Conservation (phyloP, 2,113 vertebrate genomes). For the Anarrhichthys ocellatus region DNA sequence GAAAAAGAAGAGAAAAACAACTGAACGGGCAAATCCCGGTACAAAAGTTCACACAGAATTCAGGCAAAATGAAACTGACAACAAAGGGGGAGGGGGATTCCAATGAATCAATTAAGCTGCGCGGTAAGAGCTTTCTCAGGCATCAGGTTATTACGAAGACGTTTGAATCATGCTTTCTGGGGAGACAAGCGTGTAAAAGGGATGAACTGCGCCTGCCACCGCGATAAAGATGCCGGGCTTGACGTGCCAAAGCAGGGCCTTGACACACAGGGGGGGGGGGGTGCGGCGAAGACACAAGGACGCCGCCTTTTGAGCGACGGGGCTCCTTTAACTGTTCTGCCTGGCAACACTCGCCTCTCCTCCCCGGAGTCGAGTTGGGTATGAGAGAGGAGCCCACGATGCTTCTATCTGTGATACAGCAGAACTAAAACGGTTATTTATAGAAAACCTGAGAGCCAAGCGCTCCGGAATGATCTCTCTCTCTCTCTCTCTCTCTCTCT, state of each 20-base stretch:
- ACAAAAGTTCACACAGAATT: conserved; percentile 70
- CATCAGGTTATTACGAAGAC: conserved; percentile 68
- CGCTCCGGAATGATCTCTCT: conserved; percentile 69
- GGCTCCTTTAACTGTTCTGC: conserved; percentile 85
- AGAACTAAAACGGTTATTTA: conserved; percentile 85
- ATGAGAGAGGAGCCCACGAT: conserved; percentile 63
- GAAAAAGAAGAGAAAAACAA: not conserved
- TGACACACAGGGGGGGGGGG: conserved; percentile 52
- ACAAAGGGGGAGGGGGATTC: conserved; percentile 63
- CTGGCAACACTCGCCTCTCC: conserved; percentile 80
- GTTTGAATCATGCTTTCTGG: conserved; percentile 67
- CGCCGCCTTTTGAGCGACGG: conserved; percentile 67
- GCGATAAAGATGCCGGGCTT: conserved; percentile 72
- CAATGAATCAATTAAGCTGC: conserved; percentile 74
- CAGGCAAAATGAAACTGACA: conserved; percentile 72
- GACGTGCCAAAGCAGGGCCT: conserved; percentile 69
- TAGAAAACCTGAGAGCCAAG: conserved; percentile 80
- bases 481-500: conserved; percentile 68
- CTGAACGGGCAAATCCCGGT: conserved; percentile 42
- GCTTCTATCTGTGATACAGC: conserved; percentile 84
- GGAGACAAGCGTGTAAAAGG: conserved; percentile 78
- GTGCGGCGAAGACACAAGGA: conserved; percentile 53
- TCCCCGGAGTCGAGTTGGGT: conserved; percentile 72
- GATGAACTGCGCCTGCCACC: conserved; percentile 79
- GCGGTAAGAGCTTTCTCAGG: conserved; percentile 53